Conservation (phyloP, 2,113 vertebrate genomes). For the Spea multiplicata region DNA sequence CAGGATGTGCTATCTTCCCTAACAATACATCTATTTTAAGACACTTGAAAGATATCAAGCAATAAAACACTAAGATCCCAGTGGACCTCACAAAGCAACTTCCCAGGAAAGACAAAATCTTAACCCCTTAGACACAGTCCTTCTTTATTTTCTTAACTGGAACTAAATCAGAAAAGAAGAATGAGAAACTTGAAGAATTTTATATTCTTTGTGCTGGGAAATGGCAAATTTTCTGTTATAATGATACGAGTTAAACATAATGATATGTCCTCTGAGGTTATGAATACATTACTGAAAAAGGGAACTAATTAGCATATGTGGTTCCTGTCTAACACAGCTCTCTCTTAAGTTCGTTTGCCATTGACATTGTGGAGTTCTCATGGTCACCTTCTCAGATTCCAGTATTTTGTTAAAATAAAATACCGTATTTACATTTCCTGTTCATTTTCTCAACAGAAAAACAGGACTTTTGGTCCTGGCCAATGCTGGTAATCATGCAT, state of each 20-base stretch:
- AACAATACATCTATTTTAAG: conserved; percentile 47
- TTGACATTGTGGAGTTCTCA: neutral
- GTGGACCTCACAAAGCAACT: conserved; percentile 13
- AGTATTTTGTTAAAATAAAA: neutral
- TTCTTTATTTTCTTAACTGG: neutral
- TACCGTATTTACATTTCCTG: no score
- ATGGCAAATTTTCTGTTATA: neutral
- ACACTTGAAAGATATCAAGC: conserved; percentile 29
- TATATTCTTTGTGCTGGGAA: neutral
- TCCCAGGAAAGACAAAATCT: conserved; percentile 21
- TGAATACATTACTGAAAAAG: neutral
- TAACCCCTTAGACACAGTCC: conserved; percentile 8
- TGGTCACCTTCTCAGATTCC: neutral
- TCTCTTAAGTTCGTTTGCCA: neutral
- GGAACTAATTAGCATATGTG: neutral
- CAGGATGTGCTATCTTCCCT: conserved; percentile 24
- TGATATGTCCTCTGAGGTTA: neutral
- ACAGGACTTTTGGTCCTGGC: conserved; percentile 81
- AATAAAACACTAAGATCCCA: conserved; percentile 12
- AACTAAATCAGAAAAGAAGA: neutral
- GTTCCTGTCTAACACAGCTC: neutral
- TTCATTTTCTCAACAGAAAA: conserved; percentile 46
- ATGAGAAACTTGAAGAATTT: neutral
- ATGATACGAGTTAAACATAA: neutral
- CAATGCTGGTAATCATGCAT: conserved; percentile 54